Base-by-base conservation (phyloP, 2,797 vertebrate species). In the Danio choprae region DNA sequence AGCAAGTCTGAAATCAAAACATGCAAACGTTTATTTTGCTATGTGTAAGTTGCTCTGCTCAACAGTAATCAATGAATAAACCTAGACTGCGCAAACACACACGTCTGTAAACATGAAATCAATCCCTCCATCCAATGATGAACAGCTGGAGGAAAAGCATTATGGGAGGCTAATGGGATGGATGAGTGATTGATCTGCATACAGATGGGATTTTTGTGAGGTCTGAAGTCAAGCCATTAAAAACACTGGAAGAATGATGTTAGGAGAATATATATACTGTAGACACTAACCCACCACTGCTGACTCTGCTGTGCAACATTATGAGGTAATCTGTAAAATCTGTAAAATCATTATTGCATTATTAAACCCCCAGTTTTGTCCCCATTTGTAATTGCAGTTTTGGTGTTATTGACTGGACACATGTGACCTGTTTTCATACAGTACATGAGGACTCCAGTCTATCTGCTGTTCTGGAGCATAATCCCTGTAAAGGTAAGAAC, bases 101-200 rank as follows among this genome's bases (percentile, higher is more conserved):
- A 29, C 7, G 43, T 48, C 44, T 67, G 48, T 29, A 67, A 67
- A 29, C 64, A 67, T 29, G 0, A 48, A 68, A 68, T 68, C 65
- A 68, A 38, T 50, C 5, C 3, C 8, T 36, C 15, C 22, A 44
- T n/a, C 46, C 65, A 51, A 29, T 29, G 29, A 29, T 50, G 36
- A 68, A 68, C 22, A 4, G 65, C 22, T 50, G 68, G 48, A 55
- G 36, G 50, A 40, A 16, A 38, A 29, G 13, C 67, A 69, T 69
- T 51, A 51, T 50, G 16, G 67, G 50, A 20, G 36, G 50, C 68
- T 71, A 71, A 71, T 71, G 68, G 36, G 10, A 40, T 70, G 29
- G 29, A 18, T 40, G n/a, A 41, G 36, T 18, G 11, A 71, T 71
- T 43, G 51, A 71, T 36, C 48, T 12, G 51, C 51, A 71, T 71